These are phyloP conservation scores for Tetanocera ferruginea DNA, from an alignment of 2,888 invertebrate genomes.

Conservation along the genomic window DNA sequence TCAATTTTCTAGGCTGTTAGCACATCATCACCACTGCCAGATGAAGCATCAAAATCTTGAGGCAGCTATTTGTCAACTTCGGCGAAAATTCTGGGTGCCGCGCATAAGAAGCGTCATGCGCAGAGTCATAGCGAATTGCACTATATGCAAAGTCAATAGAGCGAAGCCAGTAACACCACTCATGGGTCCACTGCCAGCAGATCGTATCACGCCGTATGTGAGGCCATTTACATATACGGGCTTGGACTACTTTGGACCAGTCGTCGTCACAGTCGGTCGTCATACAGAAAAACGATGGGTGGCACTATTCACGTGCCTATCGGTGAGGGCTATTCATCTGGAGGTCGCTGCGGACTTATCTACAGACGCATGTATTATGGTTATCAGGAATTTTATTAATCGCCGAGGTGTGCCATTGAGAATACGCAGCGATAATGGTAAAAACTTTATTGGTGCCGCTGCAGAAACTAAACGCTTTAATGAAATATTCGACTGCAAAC, in stretches of 20 bases:
- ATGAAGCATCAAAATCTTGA: constrained; percentile 45
- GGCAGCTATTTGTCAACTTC: constrained; percentile 38
- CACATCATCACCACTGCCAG: constrained; percentile 24
- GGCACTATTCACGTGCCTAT: constrained; percentile 47
- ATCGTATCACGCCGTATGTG: constrained; percentile 34
- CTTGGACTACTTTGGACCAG: constrained; percentile 41
- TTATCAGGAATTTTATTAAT: constrained; percentile 45
- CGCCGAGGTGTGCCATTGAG: constrained; percentile 41
- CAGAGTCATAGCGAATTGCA: constrained; percentile 26
- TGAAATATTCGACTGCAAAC: constrained; percentile 29
- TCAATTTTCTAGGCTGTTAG: constrained; percentile 34
- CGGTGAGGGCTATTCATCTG: constrained; percentile 41
- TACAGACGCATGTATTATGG: constrained; percentile 39
- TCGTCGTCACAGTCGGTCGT: constrained; percentile 26
- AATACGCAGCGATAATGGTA: constrained; percentile 46
- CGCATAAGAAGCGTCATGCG: constrained; percentile 37
- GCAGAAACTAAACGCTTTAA: constrained; percentile 30
- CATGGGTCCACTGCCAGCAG: constrained; percentile 43
- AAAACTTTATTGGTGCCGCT: constrained; percentile 42
- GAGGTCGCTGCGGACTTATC: constrained; percentile 1
- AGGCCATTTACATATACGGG: constrained; percentile 34
- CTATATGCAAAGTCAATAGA: constrained; percentile 31
- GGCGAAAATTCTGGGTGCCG: constrained; percentile 38
- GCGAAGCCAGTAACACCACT: constrained; percentile 40
- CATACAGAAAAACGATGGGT: constrained; percentile 44